phyloP scores from a whole-genome alignment of 2,113 vertebrate genomes.

The Gambusia holbrooki region DNA sequence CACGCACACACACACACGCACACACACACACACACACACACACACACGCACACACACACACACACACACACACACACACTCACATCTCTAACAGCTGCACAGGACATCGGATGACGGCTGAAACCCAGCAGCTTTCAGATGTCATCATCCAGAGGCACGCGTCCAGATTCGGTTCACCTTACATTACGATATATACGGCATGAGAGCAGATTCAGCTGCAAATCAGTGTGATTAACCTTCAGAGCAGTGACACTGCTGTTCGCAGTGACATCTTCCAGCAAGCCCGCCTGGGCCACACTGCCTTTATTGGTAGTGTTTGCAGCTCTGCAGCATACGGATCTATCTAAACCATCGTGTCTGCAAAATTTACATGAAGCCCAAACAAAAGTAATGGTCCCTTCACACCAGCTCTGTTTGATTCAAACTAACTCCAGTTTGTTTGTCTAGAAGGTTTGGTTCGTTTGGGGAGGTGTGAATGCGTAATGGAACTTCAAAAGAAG shows the following conservation, averaged over 20 bases:
- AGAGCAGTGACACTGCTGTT: constrained; percentile 54
- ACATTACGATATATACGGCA: constrained; percentile 37
- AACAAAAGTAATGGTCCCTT: not conserved
- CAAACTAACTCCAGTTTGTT: too few relatives aligned
- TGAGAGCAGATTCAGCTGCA: constrained; percentile 26
- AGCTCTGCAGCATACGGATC: constrained; percentile 62
- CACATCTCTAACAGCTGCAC: constrained; percentile 59
- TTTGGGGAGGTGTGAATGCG: too few relatives aligned
- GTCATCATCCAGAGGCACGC: constrained; percentile 31
- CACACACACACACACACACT: constrained; percentile 36
- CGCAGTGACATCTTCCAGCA: constrained; percentile 44
- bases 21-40: constrained; percentile 34
- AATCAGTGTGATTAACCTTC: constrained; percentile 55
- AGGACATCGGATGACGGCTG: constrained; percentile 48
- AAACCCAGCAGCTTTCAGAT: constrained; percentile 51
- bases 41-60: constrained; percentile 21
- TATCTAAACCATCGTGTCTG: constrained; percentile 55
- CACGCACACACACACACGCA: constrained; percentile 32
- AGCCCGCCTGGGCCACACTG: constrained; percentile 51
- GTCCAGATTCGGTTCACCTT: constrained; percentile 38
- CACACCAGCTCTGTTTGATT: too few relatives aligned
- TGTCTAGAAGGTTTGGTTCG: too few relatives aligned
- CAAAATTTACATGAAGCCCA: constrained; percentile 24
- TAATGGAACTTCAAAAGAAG: too few relatives aligned
- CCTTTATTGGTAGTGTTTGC: constrained; percentile 82